Evolutionary conservation across 2,113 vertebrate species (phyloP).

Genomic region (Caretta caretta): DNA sequence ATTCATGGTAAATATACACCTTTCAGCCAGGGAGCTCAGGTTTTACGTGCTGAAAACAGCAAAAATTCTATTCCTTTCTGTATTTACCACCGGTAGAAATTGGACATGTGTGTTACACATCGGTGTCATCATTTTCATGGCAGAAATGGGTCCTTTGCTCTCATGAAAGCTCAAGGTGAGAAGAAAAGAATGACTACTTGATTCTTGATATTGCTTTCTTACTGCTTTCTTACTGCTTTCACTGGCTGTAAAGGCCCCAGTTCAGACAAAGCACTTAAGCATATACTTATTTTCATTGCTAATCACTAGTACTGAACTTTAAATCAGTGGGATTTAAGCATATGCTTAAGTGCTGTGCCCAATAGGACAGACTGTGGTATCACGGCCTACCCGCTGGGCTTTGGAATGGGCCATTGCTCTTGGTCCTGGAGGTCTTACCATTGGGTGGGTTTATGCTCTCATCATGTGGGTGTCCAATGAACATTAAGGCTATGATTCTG

Average conservation of each 20-base stretch:
- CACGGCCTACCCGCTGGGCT: not conserved
- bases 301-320: not conserved
- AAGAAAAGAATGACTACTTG: not conserved
- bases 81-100: not conserved
- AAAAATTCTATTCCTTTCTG: not conserved
- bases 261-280: not conserved
- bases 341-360: not conserved
- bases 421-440: not conserved
- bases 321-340: not conserved
- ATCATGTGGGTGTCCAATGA: not conserved
- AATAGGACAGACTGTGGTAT: not conserved
- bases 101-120: not conserved
- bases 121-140: rapidly evolving
- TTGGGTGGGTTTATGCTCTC: constrained; percentile 9
- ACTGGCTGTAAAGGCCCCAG: not conserved
- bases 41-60: not conserved
- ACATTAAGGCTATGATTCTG: constrained; percentile 17
- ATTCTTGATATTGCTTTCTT: rapidly evolving
- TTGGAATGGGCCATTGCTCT: not conserved
- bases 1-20: not conserved
- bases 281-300: not conserved
- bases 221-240: not conserved
- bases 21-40: not conserved
- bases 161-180: not conserved
- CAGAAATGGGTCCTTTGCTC: not conserved